Conservation (phyloP, 2,113 vertebrate genomes). For the Saguinus midas region DNA sequence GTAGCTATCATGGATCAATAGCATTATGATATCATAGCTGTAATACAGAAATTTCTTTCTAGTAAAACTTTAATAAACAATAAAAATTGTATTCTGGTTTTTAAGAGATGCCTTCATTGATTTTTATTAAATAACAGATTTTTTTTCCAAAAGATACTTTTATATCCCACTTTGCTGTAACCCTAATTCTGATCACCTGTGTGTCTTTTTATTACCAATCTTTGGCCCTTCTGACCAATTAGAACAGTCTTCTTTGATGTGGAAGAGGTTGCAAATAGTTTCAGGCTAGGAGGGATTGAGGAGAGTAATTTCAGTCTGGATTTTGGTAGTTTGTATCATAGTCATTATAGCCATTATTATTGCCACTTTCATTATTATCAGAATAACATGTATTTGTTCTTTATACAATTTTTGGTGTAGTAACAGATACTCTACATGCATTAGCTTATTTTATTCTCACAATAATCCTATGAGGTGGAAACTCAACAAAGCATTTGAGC, state of each 20-base stretch:
- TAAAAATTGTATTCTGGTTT: not conserved
- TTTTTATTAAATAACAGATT: not conserved
- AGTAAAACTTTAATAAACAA: not conserved
- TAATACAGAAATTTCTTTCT: not conserved
- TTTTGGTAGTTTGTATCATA: not conserved
- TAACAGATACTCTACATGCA: not conserved
- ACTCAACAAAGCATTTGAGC: not conserved
- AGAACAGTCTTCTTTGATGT: not conserved
- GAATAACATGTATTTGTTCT: not conserved
- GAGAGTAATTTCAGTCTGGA: not conserved
- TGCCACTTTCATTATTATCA: not conserved
- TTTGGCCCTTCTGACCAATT: constrained; percentile 10
- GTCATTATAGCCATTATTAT: not conserved
- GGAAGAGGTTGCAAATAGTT: not conserved
- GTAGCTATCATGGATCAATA: not conserved
- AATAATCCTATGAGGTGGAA: not conserved
- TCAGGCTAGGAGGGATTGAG: not conserved
- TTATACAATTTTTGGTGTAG: not conserved
- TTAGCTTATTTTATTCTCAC: constrained; percentile 3
- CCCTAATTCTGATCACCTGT: not conserved
- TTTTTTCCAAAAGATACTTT: not conserved
- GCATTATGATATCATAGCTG: not conserved
- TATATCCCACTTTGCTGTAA: not conserved
- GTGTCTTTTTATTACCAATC: not conserved
- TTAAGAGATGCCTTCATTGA: not conserved